Conservation (phyloP, 2,113 vertebrate species). For the Mustela nigripes region DNA sequence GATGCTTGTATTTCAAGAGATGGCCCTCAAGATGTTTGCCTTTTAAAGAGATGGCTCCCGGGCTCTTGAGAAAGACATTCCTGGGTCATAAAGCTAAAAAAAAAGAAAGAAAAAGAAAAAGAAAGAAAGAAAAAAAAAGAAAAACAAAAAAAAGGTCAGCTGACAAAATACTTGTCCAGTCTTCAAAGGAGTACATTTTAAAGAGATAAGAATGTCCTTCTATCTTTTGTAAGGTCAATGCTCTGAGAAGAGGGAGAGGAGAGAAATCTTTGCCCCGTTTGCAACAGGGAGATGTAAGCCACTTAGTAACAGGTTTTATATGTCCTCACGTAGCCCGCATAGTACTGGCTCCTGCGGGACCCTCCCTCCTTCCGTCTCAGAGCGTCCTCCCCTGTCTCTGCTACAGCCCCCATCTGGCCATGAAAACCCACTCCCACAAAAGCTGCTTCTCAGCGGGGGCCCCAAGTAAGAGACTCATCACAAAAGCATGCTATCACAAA, state of each 20-base stretch:
- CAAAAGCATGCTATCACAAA: not conserved
- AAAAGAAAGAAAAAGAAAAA: too few species aligned
- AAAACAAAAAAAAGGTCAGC: not conserved
- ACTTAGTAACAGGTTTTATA: not conserved
- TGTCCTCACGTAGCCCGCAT: not conserved
- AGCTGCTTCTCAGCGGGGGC: not conserved
- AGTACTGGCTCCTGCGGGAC: accelerated
- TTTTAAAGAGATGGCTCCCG: not conserved
- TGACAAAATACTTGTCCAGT: not conserved
- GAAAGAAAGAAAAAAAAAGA: not conserved
- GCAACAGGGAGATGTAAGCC: not conserved
- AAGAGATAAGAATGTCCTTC: not conserved
- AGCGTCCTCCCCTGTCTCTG: not conserved
- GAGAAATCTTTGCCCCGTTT: not conserved
- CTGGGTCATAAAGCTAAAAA: not conserved
- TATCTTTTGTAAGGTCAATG: not conserved
- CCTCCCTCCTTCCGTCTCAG: not conserved
- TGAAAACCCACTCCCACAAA: not conserved
- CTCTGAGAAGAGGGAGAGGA: not conserved
- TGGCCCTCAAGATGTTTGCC: not conserved
- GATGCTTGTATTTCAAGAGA: not conserved
- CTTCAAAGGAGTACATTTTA: not conserved
- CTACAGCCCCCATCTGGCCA: not conserved
- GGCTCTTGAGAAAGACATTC: not conserved
- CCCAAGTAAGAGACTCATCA: not conserved